phyloP scores from a whole-genome alignment of 2,797 vertebrate genomes.

The Galagoides demidoff region DNA sequence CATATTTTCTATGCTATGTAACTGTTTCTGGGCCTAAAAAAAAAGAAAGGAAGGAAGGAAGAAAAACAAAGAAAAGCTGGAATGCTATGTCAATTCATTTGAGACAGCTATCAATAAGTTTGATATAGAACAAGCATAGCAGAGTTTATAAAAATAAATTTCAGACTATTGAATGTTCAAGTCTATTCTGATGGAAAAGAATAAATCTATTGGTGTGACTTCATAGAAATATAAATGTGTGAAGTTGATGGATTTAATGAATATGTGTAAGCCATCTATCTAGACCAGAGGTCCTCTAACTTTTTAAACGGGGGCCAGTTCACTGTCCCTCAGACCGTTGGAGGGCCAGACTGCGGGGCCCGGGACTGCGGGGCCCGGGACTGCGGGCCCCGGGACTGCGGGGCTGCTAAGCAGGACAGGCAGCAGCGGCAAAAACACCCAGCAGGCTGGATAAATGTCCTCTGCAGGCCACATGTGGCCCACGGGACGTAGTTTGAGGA shows the following conservation, averaged over 20 bases:
- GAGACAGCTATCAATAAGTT: background rate
- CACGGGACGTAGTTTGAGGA: too few species aligned
- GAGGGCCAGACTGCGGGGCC: too few species aligned
- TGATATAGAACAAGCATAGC: background rate
- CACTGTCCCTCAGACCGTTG: too few species aligned
- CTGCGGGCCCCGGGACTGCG: too few species aligned
- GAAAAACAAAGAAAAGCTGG: background rate
- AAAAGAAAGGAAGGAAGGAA: too few species aligned
- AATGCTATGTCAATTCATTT: background rate
- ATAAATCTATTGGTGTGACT: background rate
- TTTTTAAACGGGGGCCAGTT: too few species aligned
- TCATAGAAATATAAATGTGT: background rate
- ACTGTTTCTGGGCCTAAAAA: background rate
- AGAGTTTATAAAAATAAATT: conserved; percentile 5
- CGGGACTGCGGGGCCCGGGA: too few species aligned
- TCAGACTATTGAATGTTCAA: background rate
- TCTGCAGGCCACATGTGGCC: too few species aligned
- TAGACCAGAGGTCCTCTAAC: too few species aligned
- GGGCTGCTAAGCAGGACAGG: too few species aligned
- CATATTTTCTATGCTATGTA: background rate
- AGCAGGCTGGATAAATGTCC: too few species aligned
- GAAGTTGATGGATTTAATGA: background rate
- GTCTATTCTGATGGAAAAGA: background rate
- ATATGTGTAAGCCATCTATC: background rate
- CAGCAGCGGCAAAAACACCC: too few species aligned